A percentile compares a stretch with the other conserved stretches of the same genome.
phyloP scores from a whole-genome alignment of 2,797 vertebrate genomes.

The Cephalopachus bancanus region DNA sequence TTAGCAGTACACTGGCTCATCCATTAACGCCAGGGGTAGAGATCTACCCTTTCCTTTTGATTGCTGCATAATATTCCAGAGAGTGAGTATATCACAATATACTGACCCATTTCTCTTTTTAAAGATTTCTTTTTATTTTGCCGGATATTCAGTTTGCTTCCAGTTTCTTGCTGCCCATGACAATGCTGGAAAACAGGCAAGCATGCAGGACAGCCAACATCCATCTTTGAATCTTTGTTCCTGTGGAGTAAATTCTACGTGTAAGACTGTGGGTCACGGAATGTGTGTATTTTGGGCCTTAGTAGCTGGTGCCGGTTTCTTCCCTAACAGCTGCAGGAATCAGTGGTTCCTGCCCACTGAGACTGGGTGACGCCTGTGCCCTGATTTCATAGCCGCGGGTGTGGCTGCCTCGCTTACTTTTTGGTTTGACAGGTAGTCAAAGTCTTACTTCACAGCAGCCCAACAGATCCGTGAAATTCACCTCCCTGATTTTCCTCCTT shows the following conservation, averaged over 20 bases:
- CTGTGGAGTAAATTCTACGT: neutral
- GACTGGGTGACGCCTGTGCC: too few relatives aligned
- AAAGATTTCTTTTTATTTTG: neutral
- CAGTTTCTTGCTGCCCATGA: neutral
- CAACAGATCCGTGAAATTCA: neutral
- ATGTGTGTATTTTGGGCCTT: neutral
- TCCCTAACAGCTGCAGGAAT: accelerated
- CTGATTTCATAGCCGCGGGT: neutral
- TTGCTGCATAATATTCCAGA: neutral
- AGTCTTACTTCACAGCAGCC: neutral
- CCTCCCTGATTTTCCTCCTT: too few relatives aligned
- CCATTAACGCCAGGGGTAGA: neutral
- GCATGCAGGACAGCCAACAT: neutral
- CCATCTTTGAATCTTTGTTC: neutral
- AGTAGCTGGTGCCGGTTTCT: neutral
- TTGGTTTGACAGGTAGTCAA: neutral
- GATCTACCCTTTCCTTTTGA: neutral
- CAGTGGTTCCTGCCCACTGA: neutral
- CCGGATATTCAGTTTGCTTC: neutral
- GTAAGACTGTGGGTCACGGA: neutral
- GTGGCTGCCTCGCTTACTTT: neutral
- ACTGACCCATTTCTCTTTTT: neutral
- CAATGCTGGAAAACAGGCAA: neutral
- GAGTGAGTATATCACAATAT: neutral
- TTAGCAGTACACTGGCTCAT: neutral